Evolutionary conservation across 2,113 vertebrate species (phyloP), one percentile per base, ranked within the genome.

Genomic region (Synodontis membranacea): DNA sequence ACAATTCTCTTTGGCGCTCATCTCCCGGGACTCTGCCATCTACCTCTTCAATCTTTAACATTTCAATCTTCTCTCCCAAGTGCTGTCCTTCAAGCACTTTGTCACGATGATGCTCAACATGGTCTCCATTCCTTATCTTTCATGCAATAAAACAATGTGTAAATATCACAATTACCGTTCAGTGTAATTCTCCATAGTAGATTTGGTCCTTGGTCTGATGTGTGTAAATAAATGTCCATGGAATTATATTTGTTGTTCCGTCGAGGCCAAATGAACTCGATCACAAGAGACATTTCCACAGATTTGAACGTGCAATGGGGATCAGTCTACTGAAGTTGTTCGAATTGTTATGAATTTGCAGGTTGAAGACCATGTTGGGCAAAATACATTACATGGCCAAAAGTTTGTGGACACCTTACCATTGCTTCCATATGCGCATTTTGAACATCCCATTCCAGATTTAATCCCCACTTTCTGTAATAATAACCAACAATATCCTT

Each of bases 101-200:
- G 50, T 21, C 11, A 12, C 12, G 39, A 37, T 2, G 17, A 85
- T 64, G 54, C 60, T 85, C 62, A 81, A 37, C 52, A 82, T 82
- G 48, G 54, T 87, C 80, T 46, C 7, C n/a, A 54, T 21, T n/a
- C n/a, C 21, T 28, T 3, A 3, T 66, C 70, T 66, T 78, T 62
- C 19, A 28, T 70, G 31, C 50, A 75, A 87, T 87, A 9, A 58
- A 64, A 85, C 50, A 60, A 7, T 28, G 39, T 78, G 42, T 87
- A 42, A 87, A 86, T 70, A 76, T 88, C 44, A 46, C 60, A 19
- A 60, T 86, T 86, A 23, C 76, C 86, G 87, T 89, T 80, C 88
- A 86, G 56, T 2, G 12, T 48, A 44, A 19, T n/a, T 25, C n/a
- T 50, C 28, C 1, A 46, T 70, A 52, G 44, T n/a, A 54, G 25